These are phyloP conservation scores for Quadroppia sp. DNA, from an alignment of 2,888 invertebrate species.

Conservation along the genomic window DNA sequence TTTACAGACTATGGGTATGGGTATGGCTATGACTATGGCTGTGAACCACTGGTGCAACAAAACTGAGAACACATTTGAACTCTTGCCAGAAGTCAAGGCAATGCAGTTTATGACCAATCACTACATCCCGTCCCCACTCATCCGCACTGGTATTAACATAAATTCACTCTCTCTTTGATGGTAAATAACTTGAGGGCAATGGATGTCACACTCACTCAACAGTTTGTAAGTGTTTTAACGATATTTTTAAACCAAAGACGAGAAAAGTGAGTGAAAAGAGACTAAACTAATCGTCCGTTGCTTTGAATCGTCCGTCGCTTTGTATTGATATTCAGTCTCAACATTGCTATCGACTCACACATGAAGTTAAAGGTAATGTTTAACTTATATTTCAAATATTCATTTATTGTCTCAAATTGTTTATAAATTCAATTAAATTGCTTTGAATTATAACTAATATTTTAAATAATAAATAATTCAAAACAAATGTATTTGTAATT, in stretches of 20 bases:
- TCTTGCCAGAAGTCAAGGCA: constrained; percentile 27
- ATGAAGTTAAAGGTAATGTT: neutral
- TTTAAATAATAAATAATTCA: too few species aligned
- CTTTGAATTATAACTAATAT: too few species aligned
- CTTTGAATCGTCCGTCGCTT: neutral
- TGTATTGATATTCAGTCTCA: neutral
- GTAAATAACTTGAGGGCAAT: constrained; percentile 36
- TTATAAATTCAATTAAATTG: neutral
- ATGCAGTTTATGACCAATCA: constrained; percentile 20
- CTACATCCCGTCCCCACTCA: neutral
- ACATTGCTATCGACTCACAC: neutral
- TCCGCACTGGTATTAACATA: neutral
- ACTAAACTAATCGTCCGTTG: neutral
- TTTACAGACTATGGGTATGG: neutral
- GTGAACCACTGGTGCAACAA: neutral
- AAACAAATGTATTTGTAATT: too few species aligned
- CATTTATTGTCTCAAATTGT: neutral
- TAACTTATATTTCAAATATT: neutral
- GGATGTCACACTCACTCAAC: constrained; percentile 35
- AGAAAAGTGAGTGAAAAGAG: neutral
- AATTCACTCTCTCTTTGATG: neutral
- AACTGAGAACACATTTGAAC: constrained; percentile 27
- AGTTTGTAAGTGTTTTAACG: constrained; percentile 34
- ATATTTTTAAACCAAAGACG: constrained; percentile 17
- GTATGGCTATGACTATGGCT: neutral